phyloP scores from a whole-genome alignment of 2,888 invertebrate genomes.

The Philopedon plagiatum region DNA sequence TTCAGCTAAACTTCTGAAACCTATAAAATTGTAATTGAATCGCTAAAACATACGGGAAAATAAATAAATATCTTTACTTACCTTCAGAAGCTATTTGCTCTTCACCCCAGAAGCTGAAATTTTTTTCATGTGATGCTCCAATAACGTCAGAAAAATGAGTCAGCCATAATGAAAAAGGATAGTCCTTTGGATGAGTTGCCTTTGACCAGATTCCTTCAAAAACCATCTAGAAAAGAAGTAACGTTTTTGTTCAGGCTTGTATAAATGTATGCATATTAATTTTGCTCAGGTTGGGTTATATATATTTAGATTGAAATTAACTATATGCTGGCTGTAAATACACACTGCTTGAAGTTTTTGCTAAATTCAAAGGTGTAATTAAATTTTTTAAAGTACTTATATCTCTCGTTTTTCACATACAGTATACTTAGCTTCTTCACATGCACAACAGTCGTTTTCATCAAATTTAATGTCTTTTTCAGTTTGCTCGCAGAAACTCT shows the following conservation, averaged over 20 bases:
- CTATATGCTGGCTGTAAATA: no score
- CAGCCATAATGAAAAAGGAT: slow-evolving; percentile 90
- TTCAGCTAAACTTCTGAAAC: slow-evolving; percentile 87
- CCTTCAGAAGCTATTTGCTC: slow-evolving; percentile 88
- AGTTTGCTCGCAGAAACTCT: slow-evolving; percentile 85
- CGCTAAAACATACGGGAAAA: neutral
- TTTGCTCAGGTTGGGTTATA: no score
- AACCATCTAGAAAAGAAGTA: slow-evolving; percentile 73
- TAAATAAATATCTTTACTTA: slow-evolving; percentile 9
- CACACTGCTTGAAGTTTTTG: no score
- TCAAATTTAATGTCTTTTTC: slow-evolving; percentile 74
- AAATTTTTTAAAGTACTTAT: neutral
- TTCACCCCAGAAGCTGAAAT: slow-evolving; percentile 93
- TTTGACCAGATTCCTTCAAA: slow-evolving; percentile 97
- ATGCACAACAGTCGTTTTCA: slow-evolving; percentile 86
- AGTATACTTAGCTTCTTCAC: slow-evolving; percentile 96
- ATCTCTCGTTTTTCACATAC: slow-evolving; percentile 69
- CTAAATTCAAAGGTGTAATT: no score
- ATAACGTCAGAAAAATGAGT: slow-evolving; percentile 98
- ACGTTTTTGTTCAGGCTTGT: no score
- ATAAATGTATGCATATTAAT: no score
- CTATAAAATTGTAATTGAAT: neutral
- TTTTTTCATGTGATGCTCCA: slow-evolving; percentile 92
- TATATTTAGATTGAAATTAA: no score
- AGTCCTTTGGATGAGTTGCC: slow-evolving; percentile 96